phyloP scores from a whole-genome alignment of 2,113 vertebrate genomes.

The Spea bombifrons region DNA sequence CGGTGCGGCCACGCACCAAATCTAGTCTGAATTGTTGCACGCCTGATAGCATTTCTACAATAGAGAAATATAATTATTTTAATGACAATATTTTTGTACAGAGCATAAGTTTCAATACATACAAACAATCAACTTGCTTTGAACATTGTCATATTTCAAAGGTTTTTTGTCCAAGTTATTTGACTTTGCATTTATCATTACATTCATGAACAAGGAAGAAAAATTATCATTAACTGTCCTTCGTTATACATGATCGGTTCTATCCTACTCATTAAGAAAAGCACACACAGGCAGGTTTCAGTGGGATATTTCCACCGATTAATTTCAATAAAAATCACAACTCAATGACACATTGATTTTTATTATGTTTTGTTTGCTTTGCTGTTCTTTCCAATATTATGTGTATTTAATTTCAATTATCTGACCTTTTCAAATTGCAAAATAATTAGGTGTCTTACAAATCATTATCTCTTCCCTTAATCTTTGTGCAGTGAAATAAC shows the following conservation, averaged over 20 bases:
- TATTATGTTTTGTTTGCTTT: slow-evolving; percentile 52
- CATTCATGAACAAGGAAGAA: slow-evolving; percentile 43
- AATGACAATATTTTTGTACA: not conserved
- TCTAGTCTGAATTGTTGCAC: too few relatives aligned
- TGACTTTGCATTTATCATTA: slow-evolving; percentile 37
- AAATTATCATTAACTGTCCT: slow-evolving; percentile 42
- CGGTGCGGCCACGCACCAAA: too few relatives aligned
- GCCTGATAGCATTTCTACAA: too few relatives aligned
- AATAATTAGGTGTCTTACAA: slow-evolving; percentile 51
- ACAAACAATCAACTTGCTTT: slow-evolving; percentile 40
- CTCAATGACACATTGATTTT: slow-evolving; percentile 49
- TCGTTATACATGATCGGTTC: slow-evolving; percentile 24
- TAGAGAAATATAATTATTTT: not conserved
- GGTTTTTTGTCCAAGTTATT: not conserved
- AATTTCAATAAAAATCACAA: slow-evolving; percentile 51
- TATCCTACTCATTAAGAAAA: slow-evolving; percentile 49
- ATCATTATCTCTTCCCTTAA: slow-evolving; percentile 41
- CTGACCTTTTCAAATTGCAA: slow-evolving; percentile 53
- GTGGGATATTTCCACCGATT: slow-evolving; percentile 44
- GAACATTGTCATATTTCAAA: slow-evolving; percentile 12
- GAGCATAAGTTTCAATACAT: not conserved
- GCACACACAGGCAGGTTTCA: slow-evolving; percentile 30
- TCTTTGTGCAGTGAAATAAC: slow-evolving; percentile 34
- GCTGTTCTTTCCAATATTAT: slow-evolving; percentile 48
- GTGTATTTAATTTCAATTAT: slow-evolving; percentile 58